Percentiles rank a stretch among this genome's conserved stretches.
Conservation (phyloP, 2,113 vertebrate genomes). For the Pterocles orientalis region DNA sequence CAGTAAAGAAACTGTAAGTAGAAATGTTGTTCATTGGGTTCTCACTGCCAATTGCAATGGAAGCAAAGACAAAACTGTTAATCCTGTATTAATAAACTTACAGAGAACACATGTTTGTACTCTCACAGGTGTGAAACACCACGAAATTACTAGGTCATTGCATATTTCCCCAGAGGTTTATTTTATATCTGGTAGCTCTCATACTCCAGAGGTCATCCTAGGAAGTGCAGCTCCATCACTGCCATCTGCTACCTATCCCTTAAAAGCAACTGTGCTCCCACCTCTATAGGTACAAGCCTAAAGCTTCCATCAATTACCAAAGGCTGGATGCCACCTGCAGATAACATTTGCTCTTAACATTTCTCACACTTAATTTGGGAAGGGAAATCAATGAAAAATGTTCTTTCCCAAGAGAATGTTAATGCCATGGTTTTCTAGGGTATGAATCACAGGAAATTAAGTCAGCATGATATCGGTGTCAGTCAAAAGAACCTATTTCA, state of each 20-base stretch:
- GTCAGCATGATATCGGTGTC: not conserved
- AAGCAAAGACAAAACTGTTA: not conserved
- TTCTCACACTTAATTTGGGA: not conserved
- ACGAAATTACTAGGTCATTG: not conserved
- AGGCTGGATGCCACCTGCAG: not conserved
- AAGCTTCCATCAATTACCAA: not conserved
- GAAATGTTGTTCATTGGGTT: not conserved
- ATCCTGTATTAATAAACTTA: not conserved
- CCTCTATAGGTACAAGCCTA: accelerated
- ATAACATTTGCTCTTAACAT: not conserved
- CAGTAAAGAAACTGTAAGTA: not conserved
- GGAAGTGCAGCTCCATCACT: not conserved
- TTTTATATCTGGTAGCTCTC: not conserved
- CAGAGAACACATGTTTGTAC: not conserved
- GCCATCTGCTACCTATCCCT: not conserved
- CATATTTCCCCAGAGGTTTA: not conserved
- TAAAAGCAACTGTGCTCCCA: not conserved
- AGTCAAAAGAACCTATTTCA: not conserved
- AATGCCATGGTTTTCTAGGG: not conserved
- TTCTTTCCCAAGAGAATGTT: not conserved
- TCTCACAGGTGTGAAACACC: not conserved
- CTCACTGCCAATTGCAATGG: not conserved
- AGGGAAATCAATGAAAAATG: not conserved
- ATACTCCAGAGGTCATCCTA: not conserved
- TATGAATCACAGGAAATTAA: not conserved